Evolutionary conservation across 2,888 invertebrate genomes (phyloP), one percentile per base, ranked within the genome.

Genomic region (Alentia gelatinosa): DNA sequence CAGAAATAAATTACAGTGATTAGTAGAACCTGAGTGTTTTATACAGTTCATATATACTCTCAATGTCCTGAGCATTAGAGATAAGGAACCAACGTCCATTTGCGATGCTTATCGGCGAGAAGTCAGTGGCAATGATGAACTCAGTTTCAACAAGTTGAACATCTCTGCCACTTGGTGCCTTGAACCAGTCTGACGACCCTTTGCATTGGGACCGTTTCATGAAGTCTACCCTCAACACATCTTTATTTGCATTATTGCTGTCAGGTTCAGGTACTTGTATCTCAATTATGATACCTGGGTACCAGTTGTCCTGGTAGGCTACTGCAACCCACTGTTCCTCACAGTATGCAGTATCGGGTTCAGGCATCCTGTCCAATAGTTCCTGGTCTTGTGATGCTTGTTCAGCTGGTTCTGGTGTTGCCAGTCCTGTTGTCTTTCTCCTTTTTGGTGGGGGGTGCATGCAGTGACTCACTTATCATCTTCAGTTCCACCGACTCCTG

Each of bases 221-320:
- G 4, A 39, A 37, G 83, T 39, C 37, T 19, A 39, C 83, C 7
- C 4, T 37, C 37, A 40, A 15, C 7, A 26, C 40, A 40, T 23
- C 40, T 47, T 47, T 7, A 19, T 47, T 47, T 47, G 7, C 47
- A 56, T 56, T 19, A 56, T 56, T 19, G 19, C 56, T 12, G 56
- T 56, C 56, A 1, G 1, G 37, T 4, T n/a, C 19, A 39, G 75
- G 83, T 4, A 35, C 1, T 15, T 83, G 83, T 35, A 37, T 19
- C 19, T 7, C 39, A 7, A 3, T 75, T n/a, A 83, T 19, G n/a
- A 83, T 35, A 3, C 83, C 83, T 9, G 83, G 83, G 30, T 83
- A 35, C 83, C 83, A 83, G 39, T 83, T 83, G 39, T 83, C 83
- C 39, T 83, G 83, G 83, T 83, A 83, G 7, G 83, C 83, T 15